Base-by-base conservation (phyloP, 2,888 invertebrate genomes). In the Phasia obesa region DNA sequence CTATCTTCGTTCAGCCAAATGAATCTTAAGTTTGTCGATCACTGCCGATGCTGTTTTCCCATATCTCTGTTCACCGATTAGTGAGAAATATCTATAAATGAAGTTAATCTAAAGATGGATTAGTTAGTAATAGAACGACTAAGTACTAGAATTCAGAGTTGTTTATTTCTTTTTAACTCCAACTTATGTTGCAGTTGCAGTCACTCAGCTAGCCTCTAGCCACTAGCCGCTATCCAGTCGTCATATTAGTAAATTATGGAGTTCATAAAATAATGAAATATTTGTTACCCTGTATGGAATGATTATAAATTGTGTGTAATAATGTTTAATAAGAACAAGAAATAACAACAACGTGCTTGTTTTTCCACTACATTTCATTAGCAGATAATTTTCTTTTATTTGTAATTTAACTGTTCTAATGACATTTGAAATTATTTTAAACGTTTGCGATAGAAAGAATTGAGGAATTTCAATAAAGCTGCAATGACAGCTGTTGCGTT, bases 61-160 rank as follows among this genome's bases (percentile, higher is more conserved):
- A 62, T 73, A 15, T 21, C 19, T 53, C 27, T 73, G n/a, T 19
- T n/a, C 35, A 49, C 51, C 57, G 77, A 64, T 82, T 82, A 69
- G 64, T 69, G 57, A 59, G 57, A 76, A 42, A 67, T 25, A 47
- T 17, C 42, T 42, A 35, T 9, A 64, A 15, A 53, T 69, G 57
- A 78, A 78, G 57, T 82, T 74, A 78, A 78, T 82, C 82, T 74
- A 74, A 62, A 57, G 77, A 82, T 78, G 82, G 82, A 82, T 82
- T 82, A 82, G 73, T 53, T 21, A 38, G 38, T 38, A 9, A 38
- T 7, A 7, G 11, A 2, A 5, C 27, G 35, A n/a, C n/a, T n/a
- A 70, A 35, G 25, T 49, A 13, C 13, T 49, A 49, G 49, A 71
- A 49, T 73, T 60, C 25, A n/a, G 47, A 59, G 51, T 60, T 51